These are phyloP conservation scores for Campylorhamphus procurvoides DNA, from an alignment of 2,113 vertebrate species.

Conservation along the genomic window DNA sequence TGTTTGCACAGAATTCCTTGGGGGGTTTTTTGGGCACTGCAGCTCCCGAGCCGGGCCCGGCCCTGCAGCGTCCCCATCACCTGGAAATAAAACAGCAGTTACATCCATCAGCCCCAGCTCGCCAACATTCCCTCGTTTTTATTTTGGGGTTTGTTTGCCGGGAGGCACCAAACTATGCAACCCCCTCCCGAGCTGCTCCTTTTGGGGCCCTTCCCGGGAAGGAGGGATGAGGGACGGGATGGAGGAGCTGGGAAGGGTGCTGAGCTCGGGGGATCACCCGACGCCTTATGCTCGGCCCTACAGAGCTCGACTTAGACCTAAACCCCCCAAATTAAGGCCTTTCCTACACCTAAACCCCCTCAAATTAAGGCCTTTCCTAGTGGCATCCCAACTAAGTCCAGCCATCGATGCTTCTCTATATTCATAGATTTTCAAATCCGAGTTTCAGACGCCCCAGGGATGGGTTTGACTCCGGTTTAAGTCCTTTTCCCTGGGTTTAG, in stretches of 20 bases:
- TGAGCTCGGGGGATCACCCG: background rate
- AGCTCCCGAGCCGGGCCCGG: background rate
- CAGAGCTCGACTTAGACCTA: background rate
- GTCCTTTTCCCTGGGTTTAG: background rate
- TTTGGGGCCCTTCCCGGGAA: background rate
- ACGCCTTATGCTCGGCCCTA: background rate
- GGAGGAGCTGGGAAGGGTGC: background rate
- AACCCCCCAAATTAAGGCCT: background rate
- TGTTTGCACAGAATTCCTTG: slow-evolving; percentile 60
- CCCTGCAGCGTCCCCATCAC: background rate
- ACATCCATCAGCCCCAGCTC: background rate
- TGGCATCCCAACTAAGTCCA: background rate
- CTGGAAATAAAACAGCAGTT: background rate
- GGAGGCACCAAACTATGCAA: background rate
- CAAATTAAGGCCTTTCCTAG: background rate
- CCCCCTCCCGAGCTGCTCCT: background rate
- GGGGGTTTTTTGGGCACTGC: background rate
- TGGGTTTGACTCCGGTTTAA: background rate
- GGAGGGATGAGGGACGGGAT: background rate
- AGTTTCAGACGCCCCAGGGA: background rate
- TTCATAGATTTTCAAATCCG: background rate
- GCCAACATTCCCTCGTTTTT: background rate
- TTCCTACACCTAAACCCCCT: background rate
- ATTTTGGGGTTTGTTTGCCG: background rate
- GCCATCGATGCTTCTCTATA: background rate